phyloP scores from a whole-genome alignment of 2,797 vertebrate genomes.

The Pipistrellus kuhlii region DNA sequence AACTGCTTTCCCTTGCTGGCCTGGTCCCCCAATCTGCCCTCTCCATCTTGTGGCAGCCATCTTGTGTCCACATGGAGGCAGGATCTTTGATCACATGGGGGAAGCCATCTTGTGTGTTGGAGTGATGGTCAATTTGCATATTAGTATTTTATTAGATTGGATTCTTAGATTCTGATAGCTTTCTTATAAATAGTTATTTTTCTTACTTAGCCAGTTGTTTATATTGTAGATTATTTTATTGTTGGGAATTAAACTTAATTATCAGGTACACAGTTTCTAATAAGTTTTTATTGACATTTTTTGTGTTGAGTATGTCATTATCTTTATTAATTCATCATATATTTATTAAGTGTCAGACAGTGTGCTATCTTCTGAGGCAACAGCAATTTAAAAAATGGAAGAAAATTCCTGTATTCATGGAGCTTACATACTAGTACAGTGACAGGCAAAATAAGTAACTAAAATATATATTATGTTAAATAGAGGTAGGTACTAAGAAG shows the following conservation, averaged over 20 bases:
- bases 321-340: slow-evolving; percentile 25
- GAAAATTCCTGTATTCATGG: not conserved
- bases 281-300: slow-evolving; percentile 15
- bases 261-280: not conserved
- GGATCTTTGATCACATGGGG: too few relatives aligned
- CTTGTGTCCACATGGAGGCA: too few relatives aligned
- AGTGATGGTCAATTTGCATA: too few relatives aligned
- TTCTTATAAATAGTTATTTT: not conserved
- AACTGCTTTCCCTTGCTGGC: too few relatives aligned
- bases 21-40: too few relatives aligned
- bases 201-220: slow-evolving; percentile 9
- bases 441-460: not conserved
- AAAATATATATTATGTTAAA: not conserved
- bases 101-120: too few relatives aligned
- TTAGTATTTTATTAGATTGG: too few relatives aligned
- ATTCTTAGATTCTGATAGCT: not conserved
- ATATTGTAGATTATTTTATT: slow-evolving; percentile 22
- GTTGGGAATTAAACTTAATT: not conserved
- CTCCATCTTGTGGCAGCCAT: too few relatives aligned
- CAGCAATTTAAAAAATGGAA: not conserved
- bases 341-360: slow-evolving; percentile 12
- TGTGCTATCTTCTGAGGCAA: not conserved
- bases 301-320: not conserved
- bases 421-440: slow-evolving; percentile 27
- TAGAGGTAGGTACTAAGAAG: not conserved